These are phyloP conservation scores for Microtus ochrogaster DNA, from an alignment of 2,113 vertebrate genomes.

Conservation along the genomic window DNA sequence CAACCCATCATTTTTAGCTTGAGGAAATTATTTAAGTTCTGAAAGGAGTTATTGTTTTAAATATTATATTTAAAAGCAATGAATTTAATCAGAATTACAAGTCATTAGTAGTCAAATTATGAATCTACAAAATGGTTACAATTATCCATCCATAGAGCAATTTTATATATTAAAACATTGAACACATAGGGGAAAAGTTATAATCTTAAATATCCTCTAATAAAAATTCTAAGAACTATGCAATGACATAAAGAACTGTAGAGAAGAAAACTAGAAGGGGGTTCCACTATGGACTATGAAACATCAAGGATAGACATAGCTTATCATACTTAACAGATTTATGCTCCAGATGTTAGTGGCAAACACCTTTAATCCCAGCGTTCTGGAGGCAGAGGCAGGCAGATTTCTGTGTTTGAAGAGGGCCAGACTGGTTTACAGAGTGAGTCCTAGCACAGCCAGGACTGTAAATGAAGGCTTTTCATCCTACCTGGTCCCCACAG, in stretches of 20 bases:
- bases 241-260: background rate
- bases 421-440: no score
- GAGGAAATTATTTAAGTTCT: slow-evolving; percentile 43
- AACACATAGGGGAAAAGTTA: slow-evolving; percentile 1
- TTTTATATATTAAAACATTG: slow-evolving; percentile 9
- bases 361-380: background rate
- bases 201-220: background rate
- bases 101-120: slow-evolving; percentile 38
- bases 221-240: background rate
- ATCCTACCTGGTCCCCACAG: no score
- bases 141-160: background rate
- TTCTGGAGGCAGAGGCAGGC: background rate
- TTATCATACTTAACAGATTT: background rate
- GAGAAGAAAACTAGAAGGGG: background rate
- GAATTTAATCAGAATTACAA: slow-evolving; percentile 34
- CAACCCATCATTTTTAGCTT: slow-evolving; percentile 47
- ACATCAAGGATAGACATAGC: background rate
- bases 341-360: background rate
- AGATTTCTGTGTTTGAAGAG: no score
- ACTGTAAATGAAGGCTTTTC: no score
- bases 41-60: slow-evolving; percentile 41
- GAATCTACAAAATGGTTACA: background rate
- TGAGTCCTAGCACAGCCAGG: no score
- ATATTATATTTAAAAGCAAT: slow-evolving; percentile 46
- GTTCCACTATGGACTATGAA: background rate